Percentiles rank a stretch among this genome's conserved stretches.
Conservation (phyloP, 1,140 invertebrate genomes). For the Palaemon carinicauda region DNA sequence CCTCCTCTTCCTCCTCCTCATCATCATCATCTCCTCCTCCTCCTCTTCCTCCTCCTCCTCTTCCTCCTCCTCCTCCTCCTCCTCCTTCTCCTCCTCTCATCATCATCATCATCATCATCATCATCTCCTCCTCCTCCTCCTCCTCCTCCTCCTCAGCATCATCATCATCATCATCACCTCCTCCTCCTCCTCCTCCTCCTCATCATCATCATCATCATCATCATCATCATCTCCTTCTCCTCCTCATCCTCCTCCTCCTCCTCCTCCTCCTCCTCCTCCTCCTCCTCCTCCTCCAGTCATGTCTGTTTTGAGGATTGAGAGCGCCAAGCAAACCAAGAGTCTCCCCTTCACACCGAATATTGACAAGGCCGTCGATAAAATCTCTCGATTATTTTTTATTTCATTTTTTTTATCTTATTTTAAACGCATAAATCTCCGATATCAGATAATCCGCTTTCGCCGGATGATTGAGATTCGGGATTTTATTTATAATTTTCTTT, state of each 20-base stretch:
- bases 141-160: background rate
- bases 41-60: background rate
- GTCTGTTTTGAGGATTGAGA: background rate
- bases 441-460: no score
- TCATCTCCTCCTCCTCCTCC: background rate
- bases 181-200: background rate
- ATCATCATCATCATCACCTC: background rate
- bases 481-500: no score
- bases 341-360: no score
- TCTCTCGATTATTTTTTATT: no score
- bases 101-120: background rate
- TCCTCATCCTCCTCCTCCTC: background rate
- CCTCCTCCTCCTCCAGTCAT: background rate
- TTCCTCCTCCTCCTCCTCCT: background rate
- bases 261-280: background rate
- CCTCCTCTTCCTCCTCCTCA: background rate
- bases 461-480: no score
- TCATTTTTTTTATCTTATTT: no score
- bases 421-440: no score
- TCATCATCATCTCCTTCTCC: background rate
- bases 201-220: background rate
- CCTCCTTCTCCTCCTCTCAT: background rate
- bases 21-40: background rate
- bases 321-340: no score
- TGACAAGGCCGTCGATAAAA: no score